Evolutionary conservation across 2,113 vertebrate genomes (phyloP).

Genomic region (Apodemus speciosus): DNA sequence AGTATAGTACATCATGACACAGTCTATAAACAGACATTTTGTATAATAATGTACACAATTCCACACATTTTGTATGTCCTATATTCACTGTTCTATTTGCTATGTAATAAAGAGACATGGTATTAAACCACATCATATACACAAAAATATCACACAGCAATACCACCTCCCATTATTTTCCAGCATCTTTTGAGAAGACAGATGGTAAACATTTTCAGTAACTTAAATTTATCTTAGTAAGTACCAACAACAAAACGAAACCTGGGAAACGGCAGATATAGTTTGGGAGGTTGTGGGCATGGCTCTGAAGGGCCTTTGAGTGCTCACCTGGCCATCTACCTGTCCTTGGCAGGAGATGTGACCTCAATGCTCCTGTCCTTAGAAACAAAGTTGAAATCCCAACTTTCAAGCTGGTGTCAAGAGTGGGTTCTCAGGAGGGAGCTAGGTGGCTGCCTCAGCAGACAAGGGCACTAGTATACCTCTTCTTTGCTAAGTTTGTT

Average conservation of each 20-base stretch:
- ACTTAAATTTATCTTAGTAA: slow-evolving; percentile 4
- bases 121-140: not conserved
- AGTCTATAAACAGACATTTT: not conserved
- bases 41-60: not conserved
- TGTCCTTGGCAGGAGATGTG: not conserved
- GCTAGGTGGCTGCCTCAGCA: not conserved
- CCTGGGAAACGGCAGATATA: not conserved
- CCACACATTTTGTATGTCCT: not conserved
- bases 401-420: too few species aligned
- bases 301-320: not conserved
- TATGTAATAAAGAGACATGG: not conserved
- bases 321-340: not conserved
- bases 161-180: not conserved
- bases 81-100: too few species aligned
- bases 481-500: not conserved
- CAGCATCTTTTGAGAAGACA: not conserved
- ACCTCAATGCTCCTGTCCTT: not conserved
- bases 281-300: not conserved
- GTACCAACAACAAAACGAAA: not conserved
- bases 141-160: not conserved
- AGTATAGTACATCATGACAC: not conserved
- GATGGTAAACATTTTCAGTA: not conserved
- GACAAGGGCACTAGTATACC: too few species aligned
- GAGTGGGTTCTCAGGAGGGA: not conserved
- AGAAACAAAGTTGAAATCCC: not conserved